A percentile compares a stretch with the other conserved stretches of the same genome.
Conservation (phyloP, 2,888 invertebrate genomes). For the Digitonthophagus gazella region DNA sequence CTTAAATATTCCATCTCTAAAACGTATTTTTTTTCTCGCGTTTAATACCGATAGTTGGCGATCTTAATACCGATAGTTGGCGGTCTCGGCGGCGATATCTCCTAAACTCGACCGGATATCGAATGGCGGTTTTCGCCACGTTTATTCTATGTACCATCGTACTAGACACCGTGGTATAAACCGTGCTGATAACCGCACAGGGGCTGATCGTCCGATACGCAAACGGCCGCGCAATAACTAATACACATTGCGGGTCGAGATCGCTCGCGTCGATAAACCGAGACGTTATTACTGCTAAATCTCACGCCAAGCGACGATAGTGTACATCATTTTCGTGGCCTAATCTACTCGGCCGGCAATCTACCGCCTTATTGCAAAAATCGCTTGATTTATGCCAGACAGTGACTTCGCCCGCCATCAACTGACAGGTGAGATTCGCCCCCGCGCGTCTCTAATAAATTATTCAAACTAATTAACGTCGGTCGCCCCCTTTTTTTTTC, state of each 20-base stretch:
- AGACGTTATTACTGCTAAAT: conserved; percentile 44
- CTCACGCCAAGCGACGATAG: conserved; percentile 43
- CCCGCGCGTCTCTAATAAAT: background rate
- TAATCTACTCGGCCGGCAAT: background rate
- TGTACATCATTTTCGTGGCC: conserved; percentile 23
- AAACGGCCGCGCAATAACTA: conserved; percentile 41
- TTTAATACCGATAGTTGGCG: background rate
- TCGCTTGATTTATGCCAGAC: background rate
- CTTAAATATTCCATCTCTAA: background rate
- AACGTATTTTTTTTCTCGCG: background rate
- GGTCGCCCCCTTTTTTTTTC: background rate
- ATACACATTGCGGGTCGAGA: conserved; percentile 45
- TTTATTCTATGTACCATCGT: background rate
- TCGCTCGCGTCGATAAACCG: conserved; percentile 43
- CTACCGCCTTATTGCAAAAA: background rate
- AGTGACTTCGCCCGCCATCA: background rate
- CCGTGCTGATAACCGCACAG: background rate
- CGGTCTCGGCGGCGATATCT: background rate
- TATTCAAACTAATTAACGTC: background rate
- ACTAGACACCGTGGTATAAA: background rate
- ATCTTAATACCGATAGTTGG: background rate
- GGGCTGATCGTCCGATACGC: background rate
- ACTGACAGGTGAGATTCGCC: background rate
- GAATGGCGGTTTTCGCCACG: background rate
- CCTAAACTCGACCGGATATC: background rate